Evolutionary conservation across 2,113 vertebrate species (phyloP), one percentile per base, ranked within the genome.

Genomic region (Telmatochromis brichardi): DNA sequence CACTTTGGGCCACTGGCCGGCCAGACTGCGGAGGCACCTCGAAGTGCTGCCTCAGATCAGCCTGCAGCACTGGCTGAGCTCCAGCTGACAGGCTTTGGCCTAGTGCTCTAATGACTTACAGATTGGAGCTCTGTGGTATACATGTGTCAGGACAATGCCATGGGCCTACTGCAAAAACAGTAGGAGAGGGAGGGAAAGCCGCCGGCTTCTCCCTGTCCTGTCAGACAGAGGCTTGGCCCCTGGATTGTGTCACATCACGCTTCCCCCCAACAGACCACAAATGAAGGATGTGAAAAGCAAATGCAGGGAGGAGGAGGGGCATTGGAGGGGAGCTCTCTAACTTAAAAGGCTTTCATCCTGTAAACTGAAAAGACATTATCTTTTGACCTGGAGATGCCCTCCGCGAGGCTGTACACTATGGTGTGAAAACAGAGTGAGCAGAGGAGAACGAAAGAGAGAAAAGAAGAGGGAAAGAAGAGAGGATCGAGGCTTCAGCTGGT

Each of bases 321-420:
- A 13, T 28, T 55, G 42, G 79, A 84, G 86, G 85, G 45, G 78
- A 37, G 78, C 86, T 86, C 88, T 90, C 90, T 87, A 94, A 96
- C 93, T 93, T 92, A 95, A 93, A 90, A 92, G 92, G 89, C 91
- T 96, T 96, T 96, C 92, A 94, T 97, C 97, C 92, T 94, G 95
- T 97, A 97, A 97, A 97, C 97, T 96, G 97, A 97, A 96, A 97
- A 97, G 96, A 97, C 97, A 97, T 97, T 97, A 98, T 98, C 97
- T 97, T 96, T 96, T 98, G 98, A 98, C 97, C 97, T 96, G 31
- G 54, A 94, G 90, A 90, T 97, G 97, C 96, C 97, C 97, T 96
- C 96, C 93, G 92, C 95, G 93, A 94, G 97, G 97, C 96, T 95
- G 83, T 95, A 97, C 95, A 96, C 93, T 83, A 87, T 89, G 88